Evolutionary conservation across 2,113 vertebrate species (phyloP), one percentile per base, ranked within the genome.

Genomic region (Tursiops truncatus): DNA sequence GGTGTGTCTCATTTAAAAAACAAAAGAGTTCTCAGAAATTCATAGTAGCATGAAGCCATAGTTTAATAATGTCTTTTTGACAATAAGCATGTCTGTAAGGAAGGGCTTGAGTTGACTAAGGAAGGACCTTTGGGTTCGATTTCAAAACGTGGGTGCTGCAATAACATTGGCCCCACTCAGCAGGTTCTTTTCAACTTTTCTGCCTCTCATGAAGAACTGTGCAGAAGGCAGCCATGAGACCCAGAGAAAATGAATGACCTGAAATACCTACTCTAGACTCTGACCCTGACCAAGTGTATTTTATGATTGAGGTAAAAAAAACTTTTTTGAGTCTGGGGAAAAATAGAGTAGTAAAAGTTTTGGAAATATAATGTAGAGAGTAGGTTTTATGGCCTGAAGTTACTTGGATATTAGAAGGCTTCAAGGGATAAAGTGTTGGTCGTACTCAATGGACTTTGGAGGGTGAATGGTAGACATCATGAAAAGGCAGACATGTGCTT

Each of bases 1-100:
- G 53, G 26, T 41, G 11, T 56, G 26, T 70, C 70, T 95, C 68
- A 95, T 97, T 97, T 93, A 70, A 92, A 97, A 97, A 73, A 47
- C 82, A 91, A 92, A 95, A 41, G 5, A 31, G 38, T 68, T 80
- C 44, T 97, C 79, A 93, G 86, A 92, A 95, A 90, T 84, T 53
- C 80, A 94, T 13, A 76, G 71, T 58, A 86, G 38, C n/a, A 28
- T 70, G 63, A 86, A 96, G 50, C 28, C 33, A 31, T 41, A 21
- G 21, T 44, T 56, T 71, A 67, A 93, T 88, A 58, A 87, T 38
- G 5, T 62, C 71, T 36, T 88, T 89, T 90, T 47, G 62, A 95
- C 47, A 53, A 67, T 74, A 80, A 50, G 26, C 36, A 8, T 77
- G 25, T 71, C 38, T 95, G 9, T 65, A 68, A 77, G 79, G 77